Evolutionary conservation across 2,797 vertebrate genomes (phyloP).

Genomic region (Lerista edwardsae): DNA sequence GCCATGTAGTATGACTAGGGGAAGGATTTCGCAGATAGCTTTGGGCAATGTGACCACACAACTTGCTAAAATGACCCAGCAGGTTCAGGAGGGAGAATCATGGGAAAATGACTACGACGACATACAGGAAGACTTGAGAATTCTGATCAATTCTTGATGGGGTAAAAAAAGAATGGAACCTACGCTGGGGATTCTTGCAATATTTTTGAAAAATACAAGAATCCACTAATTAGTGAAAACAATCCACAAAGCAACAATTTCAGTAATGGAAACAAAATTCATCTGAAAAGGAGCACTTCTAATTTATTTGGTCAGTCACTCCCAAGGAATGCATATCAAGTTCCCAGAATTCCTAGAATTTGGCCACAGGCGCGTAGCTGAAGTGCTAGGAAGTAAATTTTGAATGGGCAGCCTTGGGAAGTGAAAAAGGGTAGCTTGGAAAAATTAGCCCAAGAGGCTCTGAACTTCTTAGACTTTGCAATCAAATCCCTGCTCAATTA

Average conservation of each 20-base stretch:
- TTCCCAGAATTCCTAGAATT: not conserved
- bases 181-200: not conserved
- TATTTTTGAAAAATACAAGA: constrained; percentile 4
- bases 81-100: constrained; percentile 22
- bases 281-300: not conserved
- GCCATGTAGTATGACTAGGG: not conserved
- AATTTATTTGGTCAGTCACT: not conserved
- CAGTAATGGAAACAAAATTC: not conserved
- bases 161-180: not conserved
- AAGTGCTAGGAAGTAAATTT: not conserved
- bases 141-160: not conserved
- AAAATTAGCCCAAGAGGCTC: not conserved
- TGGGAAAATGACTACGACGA: not conserved
- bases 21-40: not conserved
- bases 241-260: not conserved
- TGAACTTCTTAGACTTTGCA: not conserved
- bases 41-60: not conserved
- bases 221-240: not conserved
- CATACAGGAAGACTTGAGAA: not conserved
- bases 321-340: not conserved
- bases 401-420: not conserved
- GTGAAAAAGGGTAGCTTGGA: not conserved
- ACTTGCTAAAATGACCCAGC: fast-evolving
- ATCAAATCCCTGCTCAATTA: not conserved
- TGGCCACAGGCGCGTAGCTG: not conserved